These are phyloP conservation scores for Nesogale talazaci DNA, from an alignment of 2,113 vertebrate species.

Conservation along the genomic window DNA sequence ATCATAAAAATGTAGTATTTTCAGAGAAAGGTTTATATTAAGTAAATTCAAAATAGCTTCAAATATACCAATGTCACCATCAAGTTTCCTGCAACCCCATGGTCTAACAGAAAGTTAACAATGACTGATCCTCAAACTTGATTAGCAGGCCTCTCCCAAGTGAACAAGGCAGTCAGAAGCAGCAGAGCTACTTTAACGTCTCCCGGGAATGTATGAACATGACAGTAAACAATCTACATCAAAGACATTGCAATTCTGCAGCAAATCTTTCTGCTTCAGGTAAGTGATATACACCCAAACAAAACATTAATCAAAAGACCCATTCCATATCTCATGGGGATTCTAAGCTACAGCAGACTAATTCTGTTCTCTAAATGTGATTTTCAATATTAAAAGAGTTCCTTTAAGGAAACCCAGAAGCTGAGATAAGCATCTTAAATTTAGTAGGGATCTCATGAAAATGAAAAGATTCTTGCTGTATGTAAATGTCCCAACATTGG, in stretches of 20 bases:
- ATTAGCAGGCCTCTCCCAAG: conserved; percentile 49
- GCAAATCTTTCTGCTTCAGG: conserved; percentile 54
- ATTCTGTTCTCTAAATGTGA: conserved; percentile 28
- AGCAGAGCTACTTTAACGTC: conserved; percentile 57
- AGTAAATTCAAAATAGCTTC: not conserved
- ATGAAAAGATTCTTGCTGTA: not conserved
- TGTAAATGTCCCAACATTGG: conserved; percentile 36
- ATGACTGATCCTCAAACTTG: conserved; percentile 25
- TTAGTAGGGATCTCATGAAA: conserved; percentile 37
- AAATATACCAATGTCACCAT: conserved; percentile 33
- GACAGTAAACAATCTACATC: conserved; percentile 64
- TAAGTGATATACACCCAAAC: conserved; percentile 74
- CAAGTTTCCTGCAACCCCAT: not conserved
- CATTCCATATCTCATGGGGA: conserved; percentile 62
- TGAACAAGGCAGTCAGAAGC: conserved; percentile 20
- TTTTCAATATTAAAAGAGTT: conserved; percentile 53
- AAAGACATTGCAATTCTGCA: conserved; percentile 67
- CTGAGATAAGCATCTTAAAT: conserved; percentile 37
- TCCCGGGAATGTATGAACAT: conserved; percentile 57
- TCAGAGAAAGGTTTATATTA: not conserved
- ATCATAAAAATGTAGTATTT: not conserved
- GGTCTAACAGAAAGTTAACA: conserved; percentile 35
- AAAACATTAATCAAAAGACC: conserved; percentile 72
- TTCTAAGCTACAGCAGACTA: not conserved
- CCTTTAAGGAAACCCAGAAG: conserved; percentile 37